A percentile compares a stretch with the other conserved stretches of the same genome.
Conservation (phyloP, 2,797 vertebrate species). For the Chrysocyon brachyurus region DNA sequence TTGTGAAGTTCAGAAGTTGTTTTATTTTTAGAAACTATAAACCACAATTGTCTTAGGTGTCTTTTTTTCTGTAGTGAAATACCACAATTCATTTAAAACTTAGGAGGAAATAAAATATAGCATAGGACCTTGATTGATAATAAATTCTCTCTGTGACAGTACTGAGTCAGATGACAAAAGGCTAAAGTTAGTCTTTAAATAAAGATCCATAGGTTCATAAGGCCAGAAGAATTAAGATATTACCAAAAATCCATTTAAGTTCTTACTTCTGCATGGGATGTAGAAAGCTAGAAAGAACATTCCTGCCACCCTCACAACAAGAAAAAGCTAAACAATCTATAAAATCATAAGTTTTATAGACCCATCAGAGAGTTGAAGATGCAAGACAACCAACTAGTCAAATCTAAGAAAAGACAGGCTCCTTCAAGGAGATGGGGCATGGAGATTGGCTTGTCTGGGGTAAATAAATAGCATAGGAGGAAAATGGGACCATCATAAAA, state of each 20-base stretch:
- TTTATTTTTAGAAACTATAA: constrained; percentile 43
- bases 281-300: background rate
- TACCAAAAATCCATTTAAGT: constrained; percentile 76
- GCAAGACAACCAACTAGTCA: background rate
- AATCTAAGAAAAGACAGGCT: background rate
- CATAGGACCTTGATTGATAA: constrained; percentile 83
- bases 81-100: constrained; percentile 69
- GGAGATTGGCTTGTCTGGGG: background rate
- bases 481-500: background rate
- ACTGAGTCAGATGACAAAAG: constrained; percentile 82
- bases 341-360: constrained; percentile 9
- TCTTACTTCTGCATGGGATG: background rate
- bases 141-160: constrained; percentile 81
- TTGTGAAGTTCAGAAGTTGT: background rate
- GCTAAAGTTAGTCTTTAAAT: constrained; percentile 84
- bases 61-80: constrained; percentile 73
- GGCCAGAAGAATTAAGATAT: constrained; percentile 78
- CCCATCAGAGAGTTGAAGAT: background rate
- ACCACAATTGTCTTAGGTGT: constrained; percentile 66
- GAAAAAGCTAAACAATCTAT: background rate
- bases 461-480: background rate
- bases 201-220: constrained; percentile 80
- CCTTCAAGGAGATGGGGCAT: background rate
- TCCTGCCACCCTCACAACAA: background rate
- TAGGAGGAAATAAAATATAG: constrained; percentile 80